Evolutionary conservation across 2,888 invertebrate genomes (phyloP).

Genomic region (Drosophila recens): DNA sequence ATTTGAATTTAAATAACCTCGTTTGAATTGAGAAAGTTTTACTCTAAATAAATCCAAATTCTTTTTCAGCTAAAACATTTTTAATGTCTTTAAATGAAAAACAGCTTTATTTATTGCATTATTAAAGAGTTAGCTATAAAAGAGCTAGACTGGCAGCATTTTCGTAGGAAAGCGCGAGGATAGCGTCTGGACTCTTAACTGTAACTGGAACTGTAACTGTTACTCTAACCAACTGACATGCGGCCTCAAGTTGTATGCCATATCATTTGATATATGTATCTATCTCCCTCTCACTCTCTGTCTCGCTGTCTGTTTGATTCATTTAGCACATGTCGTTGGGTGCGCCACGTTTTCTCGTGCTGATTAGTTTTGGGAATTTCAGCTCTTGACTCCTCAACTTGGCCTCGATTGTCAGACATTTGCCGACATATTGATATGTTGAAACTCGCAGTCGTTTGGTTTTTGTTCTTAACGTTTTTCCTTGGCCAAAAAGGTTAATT

Average conservation of each 20-base stretch:
- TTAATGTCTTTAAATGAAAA: no score
- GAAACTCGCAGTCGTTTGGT: conserved; percentile 10
- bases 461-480: conserved; percentile 35
- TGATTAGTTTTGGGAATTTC: conserved; percentile 77
- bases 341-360: conserved; percentile 52
- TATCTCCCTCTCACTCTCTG: neutral
- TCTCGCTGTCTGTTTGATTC: conserved; percentile 43
- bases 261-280: conserved; percentile 45
- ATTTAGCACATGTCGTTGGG: conserved; percentile 49
- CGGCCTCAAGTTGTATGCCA: conserved; percentile 28
- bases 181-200: conserved; percentile 10
- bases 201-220: conserved; percentile 15
- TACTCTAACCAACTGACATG: conserved; percentile 34
- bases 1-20: no score
- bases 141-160: neutral
- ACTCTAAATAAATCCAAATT: no score
- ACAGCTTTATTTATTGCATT: no score
- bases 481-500: conserved; percentile 63
- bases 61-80: no score
- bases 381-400: conserved; percentile 51
- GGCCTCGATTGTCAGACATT: conserved; percentile 43
- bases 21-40: no score
- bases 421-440: conserved; percentile 15
- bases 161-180: neutral
- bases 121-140: neutral